Conservation (phyloP, 2,888 invertebrate species). For the Dusona sp. region DNA sequence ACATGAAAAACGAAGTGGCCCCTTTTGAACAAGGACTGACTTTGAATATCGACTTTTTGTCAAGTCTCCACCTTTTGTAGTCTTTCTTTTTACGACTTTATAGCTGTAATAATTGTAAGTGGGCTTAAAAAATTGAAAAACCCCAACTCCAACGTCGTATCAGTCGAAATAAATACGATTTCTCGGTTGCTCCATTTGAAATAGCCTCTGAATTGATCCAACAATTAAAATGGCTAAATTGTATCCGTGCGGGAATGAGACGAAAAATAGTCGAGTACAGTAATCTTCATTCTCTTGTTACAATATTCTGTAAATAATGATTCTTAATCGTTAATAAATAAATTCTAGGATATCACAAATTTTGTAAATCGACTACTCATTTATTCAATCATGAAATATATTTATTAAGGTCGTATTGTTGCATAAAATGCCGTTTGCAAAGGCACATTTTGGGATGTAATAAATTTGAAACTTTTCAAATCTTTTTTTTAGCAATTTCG, state of each 20-base stretch:
- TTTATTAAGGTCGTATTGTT: too few relatives aligned
- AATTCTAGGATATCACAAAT: neutral
- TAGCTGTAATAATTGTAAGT: neutral
- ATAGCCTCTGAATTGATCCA: neutral
- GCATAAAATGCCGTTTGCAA: too few relatives aligned
- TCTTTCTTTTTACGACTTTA: neutral
- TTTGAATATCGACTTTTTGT: neutral
- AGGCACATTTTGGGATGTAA: too few relatives aligned
- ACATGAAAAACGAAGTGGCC: neutral
- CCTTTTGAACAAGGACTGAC: neutral
- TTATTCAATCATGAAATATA: neutral
- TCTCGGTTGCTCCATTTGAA: neutral
- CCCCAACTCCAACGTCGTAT: neutral
- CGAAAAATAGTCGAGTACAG: neutral
- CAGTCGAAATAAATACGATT: neutral
- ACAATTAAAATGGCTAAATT: neutral
- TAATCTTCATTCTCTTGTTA: neutral
- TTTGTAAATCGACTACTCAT: neutral
- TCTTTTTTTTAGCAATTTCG: too few relatives aligned
- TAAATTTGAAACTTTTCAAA: too few relatives aligned
- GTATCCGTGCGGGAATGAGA: neutral
- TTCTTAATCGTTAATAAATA: neutral
- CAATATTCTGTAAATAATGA: slow-evolving; percentile 41
- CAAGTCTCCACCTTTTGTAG: neutral
- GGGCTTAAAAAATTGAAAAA: neutral